These are phyloP conservation scores for Morpho helenor DNA, from an alignment of 2,888 invertebrate genomes.

Conservation along the genomic window DNA sequence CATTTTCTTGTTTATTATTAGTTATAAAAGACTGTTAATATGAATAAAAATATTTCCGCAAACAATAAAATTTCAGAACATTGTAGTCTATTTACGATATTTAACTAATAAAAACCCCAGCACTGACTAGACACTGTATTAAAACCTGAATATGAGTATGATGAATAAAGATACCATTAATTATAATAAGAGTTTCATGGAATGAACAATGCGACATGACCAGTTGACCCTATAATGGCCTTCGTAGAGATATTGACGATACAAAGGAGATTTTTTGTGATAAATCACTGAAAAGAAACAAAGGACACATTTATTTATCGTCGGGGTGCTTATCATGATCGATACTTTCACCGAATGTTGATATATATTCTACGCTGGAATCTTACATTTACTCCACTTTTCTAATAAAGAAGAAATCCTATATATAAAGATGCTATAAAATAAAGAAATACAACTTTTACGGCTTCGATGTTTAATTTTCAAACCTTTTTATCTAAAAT, in stretches of 20 bases:
- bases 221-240: conserved; percentile 46
- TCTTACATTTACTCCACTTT: neutral
- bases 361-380: conserved; percentile 33
- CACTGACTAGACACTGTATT: no score
- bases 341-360: conserved; percentile 68
- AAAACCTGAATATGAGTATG: no score
- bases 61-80: no score
- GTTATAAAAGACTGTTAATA: neutral
- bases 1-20: conserved; percentile 1
- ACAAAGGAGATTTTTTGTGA: conserved; percentile 59
- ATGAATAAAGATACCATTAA: no score
- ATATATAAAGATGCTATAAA: no score
- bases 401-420: no score
- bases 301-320: conserved; percentile 75
- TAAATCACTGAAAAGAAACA: conserved; percentile 73
- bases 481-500: no score
- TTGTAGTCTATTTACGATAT: neutral
- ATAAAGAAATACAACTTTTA: no score
- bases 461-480: no score
- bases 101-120: no score
- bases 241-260: conserved; percentile 30
- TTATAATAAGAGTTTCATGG: conserved; percentile 1
- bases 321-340: conserved; percentile 57
- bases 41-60: no score
- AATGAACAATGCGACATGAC: conserved; percentile 29